Evolutionary conservation across 2,797 vertebrate species (phyloP).

Genomic region (Crocidura indochinensis): DNA sequence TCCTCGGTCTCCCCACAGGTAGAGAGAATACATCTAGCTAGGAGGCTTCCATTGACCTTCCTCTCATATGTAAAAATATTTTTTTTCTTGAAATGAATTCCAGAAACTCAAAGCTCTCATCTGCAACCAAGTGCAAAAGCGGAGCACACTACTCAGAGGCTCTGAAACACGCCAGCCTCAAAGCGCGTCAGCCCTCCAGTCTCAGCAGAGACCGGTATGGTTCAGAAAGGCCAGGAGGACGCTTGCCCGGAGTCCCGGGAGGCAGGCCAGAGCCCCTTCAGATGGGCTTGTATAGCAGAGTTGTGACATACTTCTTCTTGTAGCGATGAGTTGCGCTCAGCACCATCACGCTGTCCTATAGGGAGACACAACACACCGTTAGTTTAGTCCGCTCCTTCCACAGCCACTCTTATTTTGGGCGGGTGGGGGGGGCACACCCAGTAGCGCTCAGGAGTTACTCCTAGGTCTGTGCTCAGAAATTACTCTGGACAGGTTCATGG

Average conservation of each 20-base stretch:
- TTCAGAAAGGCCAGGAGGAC: conserved; percentile 72
- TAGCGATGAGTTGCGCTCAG: conserved; percentile 97
- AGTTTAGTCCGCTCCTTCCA: neutral
- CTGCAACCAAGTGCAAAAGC: conserved; percentile 80
- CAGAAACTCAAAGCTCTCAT: conserved; percentile 79
- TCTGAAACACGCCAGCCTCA: conserved; percentile 80
- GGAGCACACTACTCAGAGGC: conserved; percentile 74
- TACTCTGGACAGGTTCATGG: too few species aligned
- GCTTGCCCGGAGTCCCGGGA: conserved; percentile 58
- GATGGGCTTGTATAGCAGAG: conserved; percentile 97
- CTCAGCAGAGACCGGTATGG: conserved; percentile 70
- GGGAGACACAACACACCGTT: conserved; percentile 56
- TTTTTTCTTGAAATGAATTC: conserved; percentile 81
- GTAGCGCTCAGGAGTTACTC: too few species aligned
- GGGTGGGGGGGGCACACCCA: too few species aligned
- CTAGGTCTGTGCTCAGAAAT: too few species aligned
- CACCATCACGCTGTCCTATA: conserved; percentile 97
- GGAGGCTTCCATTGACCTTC: conserved; percentile 66
- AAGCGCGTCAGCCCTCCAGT: conserved; percentile 78
- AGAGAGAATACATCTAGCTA: conserved; percentile 57
- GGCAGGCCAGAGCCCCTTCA: conserved; percentile 87
- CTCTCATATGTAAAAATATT: conserved; percentile 4
- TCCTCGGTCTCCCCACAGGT: conserved; percentile 32
- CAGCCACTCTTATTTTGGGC: neutral
- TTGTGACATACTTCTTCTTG: conserved; percentile 99